Evolutionary conservation across 2,888 invertebrate species (phyloP).

Genomic region (Spodoptera picta): DNA sequence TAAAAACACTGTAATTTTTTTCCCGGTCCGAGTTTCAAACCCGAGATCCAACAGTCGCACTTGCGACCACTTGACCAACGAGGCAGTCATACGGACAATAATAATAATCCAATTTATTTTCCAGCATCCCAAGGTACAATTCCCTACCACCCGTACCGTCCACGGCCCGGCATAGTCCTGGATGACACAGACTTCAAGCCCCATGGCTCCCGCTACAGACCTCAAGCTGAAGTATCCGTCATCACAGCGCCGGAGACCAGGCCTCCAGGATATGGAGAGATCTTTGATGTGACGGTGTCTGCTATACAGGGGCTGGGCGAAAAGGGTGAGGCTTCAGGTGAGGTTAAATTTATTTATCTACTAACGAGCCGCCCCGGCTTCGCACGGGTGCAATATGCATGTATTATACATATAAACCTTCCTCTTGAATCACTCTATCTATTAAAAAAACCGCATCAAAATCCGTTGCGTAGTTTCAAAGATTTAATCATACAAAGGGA

Average conservation of each 20-base stretch:
- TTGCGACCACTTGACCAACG: no score
- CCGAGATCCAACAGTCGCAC: no score
- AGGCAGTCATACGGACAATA: no score
- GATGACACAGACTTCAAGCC: conserved; percentile 95
- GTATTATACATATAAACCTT: no score
- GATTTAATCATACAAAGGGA: no score
- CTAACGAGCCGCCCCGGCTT: no score
- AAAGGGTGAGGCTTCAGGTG: conserved; percentile 77
- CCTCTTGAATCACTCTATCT: no score
- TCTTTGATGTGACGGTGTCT: conserved; percentile 96
- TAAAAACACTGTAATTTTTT: no score
- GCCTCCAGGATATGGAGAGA: conserved; percentile 91
- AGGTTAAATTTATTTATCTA: conserved; percentile 20
- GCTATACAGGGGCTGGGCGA: conserved; percentile 95
- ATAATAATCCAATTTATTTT: conserved; percentile 24
- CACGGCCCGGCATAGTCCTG: conserved; percentile 95
- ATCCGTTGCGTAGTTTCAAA: no score
- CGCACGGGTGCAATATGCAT: no score
- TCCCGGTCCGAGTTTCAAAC: no score
- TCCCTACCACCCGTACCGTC: conserved; percentile 91
- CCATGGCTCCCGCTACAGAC: conserved; percentile 82
- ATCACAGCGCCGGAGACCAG: conserved; percentile 83
- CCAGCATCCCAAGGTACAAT: conserved; percentile 77
- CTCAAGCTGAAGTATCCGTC: conserved; percentile 73
- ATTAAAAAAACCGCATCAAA: no score